These are phyloP conservation scores for Trididemnum clinides DNA, from an alignment of 23 tunicate species.

Conservation along the genomic window DNA sequence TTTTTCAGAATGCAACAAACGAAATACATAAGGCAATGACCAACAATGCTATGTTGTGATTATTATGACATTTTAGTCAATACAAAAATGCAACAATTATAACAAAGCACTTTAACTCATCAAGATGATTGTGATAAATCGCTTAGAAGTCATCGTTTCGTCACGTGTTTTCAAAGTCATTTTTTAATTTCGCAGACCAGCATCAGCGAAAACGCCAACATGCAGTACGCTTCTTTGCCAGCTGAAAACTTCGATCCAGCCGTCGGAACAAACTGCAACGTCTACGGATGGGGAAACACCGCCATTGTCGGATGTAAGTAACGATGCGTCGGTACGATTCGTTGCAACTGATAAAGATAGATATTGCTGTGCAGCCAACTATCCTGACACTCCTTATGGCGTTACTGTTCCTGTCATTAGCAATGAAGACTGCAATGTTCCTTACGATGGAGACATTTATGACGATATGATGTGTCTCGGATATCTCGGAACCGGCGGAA, in stretches of 20 bases:
- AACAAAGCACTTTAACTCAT: too few relatives aligned
- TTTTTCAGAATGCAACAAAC: too few relatives aligned
- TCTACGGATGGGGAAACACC: conserved; percentile 95
- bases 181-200: conserved; percentile 17
- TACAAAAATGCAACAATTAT: too few relatives aligned
- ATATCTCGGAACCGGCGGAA: conserved; percentile 64
- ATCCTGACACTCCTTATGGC: conserved; percentile 50
- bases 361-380: conserved; percentile 46
- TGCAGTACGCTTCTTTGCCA: conserved; percentile 63
- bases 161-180: too few relatives aligned
- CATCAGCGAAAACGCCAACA: conserved; percentile 11
- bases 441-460: conserved; percentile 71
- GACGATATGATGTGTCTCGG: conserved; percentile 84
- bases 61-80: too few relatives aligned
- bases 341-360: too few relatives aligned
- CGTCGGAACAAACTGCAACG: conserved; percentile 57
- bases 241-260: conserved; percentile 47
- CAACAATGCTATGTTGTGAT: too few relatives aligned
- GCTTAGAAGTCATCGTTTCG: too few relatives aligned
- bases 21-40: too few relatives aligned
- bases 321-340: too few relatives aligned
- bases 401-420: conserved; percentile 64
- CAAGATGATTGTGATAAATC: too few relatives aligned
- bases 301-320: conserved; percentile 54
- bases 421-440: conserved; percentile 59